phyloP scores from a whole-genome alignment of 2,113 vertebrate species.

The Columba livia region DNA sequence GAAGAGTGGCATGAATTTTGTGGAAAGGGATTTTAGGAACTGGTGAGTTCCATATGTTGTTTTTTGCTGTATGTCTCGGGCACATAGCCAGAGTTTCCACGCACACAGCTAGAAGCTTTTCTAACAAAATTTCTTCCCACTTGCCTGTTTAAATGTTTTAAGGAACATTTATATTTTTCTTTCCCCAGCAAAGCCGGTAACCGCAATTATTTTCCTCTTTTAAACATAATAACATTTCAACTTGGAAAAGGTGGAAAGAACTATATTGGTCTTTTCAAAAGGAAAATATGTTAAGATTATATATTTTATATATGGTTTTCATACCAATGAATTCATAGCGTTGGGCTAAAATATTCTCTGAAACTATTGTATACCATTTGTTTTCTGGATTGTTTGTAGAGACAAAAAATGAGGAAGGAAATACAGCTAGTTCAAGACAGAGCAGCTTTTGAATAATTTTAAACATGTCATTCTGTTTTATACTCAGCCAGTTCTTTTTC shows the following conservation, averaged over 20 bases:
- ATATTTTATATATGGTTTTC: conserved; percentile 27
- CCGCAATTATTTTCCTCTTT: conserved; percentile 50
- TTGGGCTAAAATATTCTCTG: background rate
- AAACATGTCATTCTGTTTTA: conserved; percentile 46
- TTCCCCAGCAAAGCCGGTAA: background rate
- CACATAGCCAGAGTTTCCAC: conserved; percentile 43
- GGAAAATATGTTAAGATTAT: conserved; percentile 36
- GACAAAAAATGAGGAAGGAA: conserved; percentile 39
- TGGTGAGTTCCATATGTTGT: conserved; percentile 76
- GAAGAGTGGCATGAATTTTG: conserved; percentile 73
- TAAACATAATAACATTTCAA: conserved; percentile 41
- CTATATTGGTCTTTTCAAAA: conserved; percentile 35
- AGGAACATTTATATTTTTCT: conserved; percentile 24
- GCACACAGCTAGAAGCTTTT: conserved; percentile 55
- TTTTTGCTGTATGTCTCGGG: conserved; percentile 57
- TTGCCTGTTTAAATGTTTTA: conserved; percentile 47
- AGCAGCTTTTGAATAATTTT: conserved; percentile 54
- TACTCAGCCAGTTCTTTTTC: conserved; percentile 51
- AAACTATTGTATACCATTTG: conserved; percentile 12
- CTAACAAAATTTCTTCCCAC: conserved; percentile 26
- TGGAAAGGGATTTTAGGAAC: conserved; percentile 75
- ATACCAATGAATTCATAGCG: background rate
- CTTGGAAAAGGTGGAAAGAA: conserved; percentile 22
- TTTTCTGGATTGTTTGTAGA: conserved; percentile 25
- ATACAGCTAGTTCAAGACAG: conserved; percentile 46